A percentile compares a stretch with the other conserved stretches of the same genome.
These are phyloP conservation scores for Acrocephalus arundinaceus DNA, from an alignment of 2,113 vertebrate species.

Conservation along the genomic window DNA sequence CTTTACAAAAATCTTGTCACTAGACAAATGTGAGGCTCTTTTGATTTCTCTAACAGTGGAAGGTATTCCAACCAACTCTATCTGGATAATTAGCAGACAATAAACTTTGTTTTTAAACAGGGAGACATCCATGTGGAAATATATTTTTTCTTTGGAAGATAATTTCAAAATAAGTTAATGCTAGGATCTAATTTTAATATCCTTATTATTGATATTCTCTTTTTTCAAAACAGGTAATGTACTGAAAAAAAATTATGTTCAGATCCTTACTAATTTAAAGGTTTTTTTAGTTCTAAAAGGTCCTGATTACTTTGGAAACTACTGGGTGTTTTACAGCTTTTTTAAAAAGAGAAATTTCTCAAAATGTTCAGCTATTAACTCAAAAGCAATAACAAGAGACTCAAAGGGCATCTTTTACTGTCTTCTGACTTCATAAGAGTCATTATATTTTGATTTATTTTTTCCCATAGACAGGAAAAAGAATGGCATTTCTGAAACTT, in stretches of 20 bases:
- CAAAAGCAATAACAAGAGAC: background rate
- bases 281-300: background rate
- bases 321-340: background rate
- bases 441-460: background rate
- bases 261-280: background rate
- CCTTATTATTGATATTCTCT: background rate
- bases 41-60: background rate
- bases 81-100: background rate
- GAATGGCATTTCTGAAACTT: background rate
- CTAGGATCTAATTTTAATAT: background rate
- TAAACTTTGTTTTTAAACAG: background rate
- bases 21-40: background rate
- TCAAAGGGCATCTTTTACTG: background rate
- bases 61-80: background rate
- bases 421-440: background rate
- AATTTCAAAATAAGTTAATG: background rate
- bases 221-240: background rate
- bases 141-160: background rate
- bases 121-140: background rate
- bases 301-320: background rate
- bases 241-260: background rate
- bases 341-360: background rate
- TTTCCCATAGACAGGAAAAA: background rate
- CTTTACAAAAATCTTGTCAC: background rate
- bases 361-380: background rate